phyloP scores from a whole-genome alignment of 2,888 invertebrate species.

The Tribolium freemani region DNA sequence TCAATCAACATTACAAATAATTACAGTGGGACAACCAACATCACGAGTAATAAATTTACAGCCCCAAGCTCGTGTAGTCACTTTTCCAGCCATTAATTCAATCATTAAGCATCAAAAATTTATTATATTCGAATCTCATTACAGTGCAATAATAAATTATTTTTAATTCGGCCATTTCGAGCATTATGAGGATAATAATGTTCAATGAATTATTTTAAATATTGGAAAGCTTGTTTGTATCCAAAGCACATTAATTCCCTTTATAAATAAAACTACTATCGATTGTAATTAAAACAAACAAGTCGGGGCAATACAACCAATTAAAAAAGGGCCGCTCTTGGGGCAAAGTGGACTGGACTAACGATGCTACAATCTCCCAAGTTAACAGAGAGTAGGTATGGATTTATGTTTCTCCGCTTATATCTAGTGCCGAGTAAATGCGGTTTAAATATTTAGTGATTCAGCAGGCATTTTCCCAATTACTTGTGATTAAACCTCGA shows the following conservation, averaged over 20 bases:
- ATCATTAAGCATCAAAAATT: conserved; percentile 4
- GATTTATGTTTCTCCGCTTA: conserved; percentile 34
- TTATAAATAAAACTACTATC: background rate
- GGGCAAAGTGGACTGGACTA: conserved; percentile 1
- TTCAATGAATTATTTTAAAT: conserved; percentile 7
- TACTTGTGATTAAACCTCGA: conserved; percentile 21
- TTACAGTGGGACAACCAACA: background rate
- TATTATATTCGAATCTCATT: conserved; percentile 17
- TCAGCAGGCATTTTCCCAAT: conserved; percentile 27
- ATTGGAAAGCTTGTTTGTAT: background rate
- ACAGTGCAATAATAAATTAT: conserved; percentile 16
- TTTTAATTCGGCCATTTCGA: conserved; percentile 10
- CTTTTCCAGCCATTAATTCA: conserved; percentile 5
- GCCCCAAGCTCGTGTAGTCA: background rate
- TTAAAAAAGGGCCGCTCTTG: background rate
- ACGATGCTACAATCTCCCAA: conserved; percentile 34
- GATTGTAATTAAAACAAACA: conserved; percentile 7
- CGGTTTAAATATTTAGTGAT: conserved; percentile 41
- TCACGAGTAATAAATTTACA: background rate
- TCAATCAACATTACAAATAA: background rate
- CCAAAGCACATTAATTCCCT: background rate
- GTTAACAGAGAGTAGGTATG: conserved; percentile 32
- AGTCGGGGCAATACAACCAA: background rate
- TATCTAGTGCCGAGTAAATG: conserved; percentile 32
- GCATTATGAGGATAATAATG: conserved; percentile 2